Evolutionary conservation across 1,140 invertebrate genomes (phyloP), one percentile per base, ranked within the genome.

Genomic region (Nebria ingens): DNA sequence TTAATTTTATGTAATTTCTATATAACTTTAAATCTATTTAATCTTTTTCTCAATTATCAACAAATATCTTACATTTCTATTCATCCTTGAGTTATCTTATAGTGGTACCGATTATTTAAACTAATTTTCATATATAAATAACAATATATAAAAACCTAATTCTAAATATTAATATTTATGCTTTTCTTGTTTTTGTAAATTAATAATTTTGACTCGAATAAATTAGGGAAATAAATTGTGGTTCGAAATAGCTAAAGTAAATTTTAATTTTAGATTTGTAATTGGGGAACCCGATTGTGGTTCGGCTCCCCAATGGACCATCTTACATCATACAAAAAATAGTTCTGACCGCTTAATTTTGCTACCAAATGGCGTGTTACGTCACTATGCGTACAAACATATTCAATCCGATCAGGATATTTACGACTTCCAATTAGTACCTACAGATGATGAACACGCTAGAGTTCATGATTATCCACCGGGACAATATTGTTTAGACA

Each of bases 401-500:
- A n/a, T n/a, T n/a, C 54, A 62, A 38, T 58, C 70, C 20, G 72
- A 76, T 57, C 71, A 74, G 55, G 73, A 76, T 51, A 58, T 78
- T 20, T 73, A 74, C 40, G 70, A 79, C 21, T 19, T 61, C 22
- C 60, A 69, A 25, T 56, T 60, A 51, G 71, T 75, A 52, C 70
- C 74, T 11, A 71, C 75, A 2, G 71, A 73, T n/a, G 62, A 67
- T 15, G 73, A 73, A 54, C 72, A 74, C 59, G 69, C 75, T 17
- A 71, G 80, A 17, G 83, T 76, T 62, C 79, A 86, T 60, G 86
- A 89, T 64, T 87, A 88, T 64, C 70, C 73, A 12, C 80, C 81
- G 55, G 83, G 84, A 21, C 79, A 83, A 70, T 90, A 89, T 65
- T 91, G 88, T 64, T 74, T 86, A 51, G 88, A 91, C 63, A 89